phyloP scores from a whole-genome alignment of 2,888 invertebrate genomes.

The Ennomos erosarius region DNA sequence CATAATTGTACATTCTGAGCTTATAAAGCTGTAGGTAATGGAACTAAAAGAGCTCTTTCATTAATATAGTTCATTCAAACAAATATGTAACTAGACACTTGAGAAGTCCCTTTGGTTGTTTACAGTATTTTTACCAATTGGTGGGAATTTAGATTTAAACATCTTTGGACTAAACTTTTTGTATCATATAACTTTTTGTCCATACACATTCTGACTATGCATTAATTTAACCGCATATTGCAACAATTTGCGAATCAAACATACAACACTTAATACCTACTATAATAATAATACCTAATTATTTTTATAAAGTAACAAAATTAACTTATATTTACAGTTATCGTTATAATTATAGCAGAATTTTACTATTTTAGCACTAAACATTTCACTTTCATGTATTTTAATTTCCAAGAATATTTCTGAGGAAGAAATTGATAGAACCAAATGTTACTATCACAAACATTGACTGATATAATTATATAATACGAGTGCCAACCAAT shows the following conservation, averaged over 20 bases:
- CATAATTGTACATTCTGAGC: no score
- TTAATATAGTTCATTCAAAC: constrained; percentile 39
- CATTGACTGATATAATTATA: constrained; percentile 8
- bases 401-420: constrained; percentile 28
- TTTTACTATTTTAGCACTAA: constrained; percentile 79
- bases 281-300: constrained; percentile 83
- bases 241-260: constrained; percentile 84
- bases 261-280: constrained; percentile 83
- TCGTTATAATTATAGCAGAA: constrained; percentile 81
- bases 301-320: constrained; percentile 83
- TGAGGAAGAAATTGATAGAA: constrained; percentile 17
- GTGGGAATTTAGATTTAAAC: constrained; percentile 77
- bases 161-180: constrained; percentile 79
- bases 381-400: constrained; percentile 57
- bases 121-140: constrained; percentile 72
- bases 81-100: constrained; percentile 46
- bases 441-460: constrained; percentile 27
- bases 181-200: constrained; percentile 69
- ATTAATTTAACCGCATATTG: constrained; percentile 82
- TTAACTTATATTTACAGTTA: constrained; percentile 85
- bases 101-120: constrained; percentile 71
- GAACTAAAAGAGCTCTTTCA: constrained; percentile 17
- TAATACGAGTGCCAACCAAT: constrained; percentile 33
- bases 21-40: constrained; percentile 8
- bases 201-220: constrained; percentile 77